Evolutionary conservation across 2,888 invertebrate species (phyloP), one percentile per base, ranked within the genome.

Genomic region (Amphimallon solstitiale): DNA sequence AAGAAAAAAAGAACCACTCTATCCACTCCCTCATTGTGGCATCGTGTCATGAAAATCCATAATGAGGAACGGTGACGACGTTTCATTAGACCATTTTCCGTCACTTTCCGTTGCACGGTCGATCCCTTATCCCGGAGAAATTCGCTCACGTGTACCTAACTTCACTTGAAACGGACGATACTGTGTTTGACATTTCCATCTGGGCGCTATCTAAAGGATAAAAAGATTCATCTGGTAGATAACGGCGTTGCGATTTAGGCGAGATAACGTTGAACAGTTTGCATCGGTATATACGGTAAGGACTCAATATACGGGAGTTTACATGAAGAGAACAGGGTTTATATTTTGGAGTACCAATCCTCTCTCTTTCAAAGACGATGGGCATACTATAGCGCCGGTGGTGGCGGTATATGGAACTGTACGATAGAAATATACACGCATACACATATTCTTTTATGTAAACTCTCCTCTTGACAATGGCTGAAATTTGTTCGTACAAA

Each of bases 181-280:
- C 68, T 82, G 81, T 76, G 78, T 82, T 80, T 82, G 82, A 82
- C 82, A 79, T 81, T 81, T 82, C 78, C 78, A 82, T 82, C 78
- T 76, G 73, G 71, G 69, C 74, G 70, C 72, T 79, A 79, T 79
- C 79, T 76, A 66, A 67, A 69, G 76, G 78, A 78, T 79, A 81
- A 81, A 81, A 77, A 81, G 81, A 81, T 81, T 74, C 74, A 81
- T 81, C 81, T 79, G 70, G 35, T 46, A 74, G 80, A 80, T 80
- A 80, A 77, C 71, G 60, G 73, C 75, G 67, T 68, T 64, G 74
- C 76, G 80, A 80, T 80, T 80, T 79, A 76, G 70, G 67, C 68
- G 68, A 66, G 71, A 70, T 71, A 68, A 70, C 70, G 68, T 70
- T 38, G 65, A 65, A 52, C 46, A 68, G 70, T 23, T 40, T 40